Evolutionary conservation across 2,797 vertebrate species (phyloP).

Genomic region (Sebastes nivosus): DNA sequence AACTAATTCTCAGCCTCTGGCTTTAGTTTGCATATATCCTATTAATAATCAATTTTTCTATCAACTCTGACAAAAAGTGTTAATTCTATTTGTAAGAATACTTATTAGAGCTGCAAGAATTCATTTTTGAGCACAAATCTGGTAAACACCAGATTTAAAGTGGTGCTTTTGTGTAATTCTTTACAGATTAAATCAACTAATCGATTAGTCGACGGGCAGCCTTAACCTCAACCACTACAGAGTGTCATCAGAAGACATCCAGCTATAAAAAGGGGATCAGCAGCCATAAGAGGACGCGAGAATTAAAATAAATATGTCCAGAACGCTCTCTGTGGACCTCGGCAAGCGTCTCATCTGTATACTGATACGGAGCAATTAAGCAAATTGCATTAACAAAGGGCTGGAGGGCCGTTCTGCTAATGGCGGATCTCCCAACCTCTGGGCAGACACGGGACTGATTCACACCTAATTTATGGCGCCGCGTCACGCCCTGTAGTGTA

Average conservation of each 20-base stretch:
- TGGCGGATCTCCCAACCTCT: conserved; percentile 76
- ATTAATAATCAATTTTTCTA: neutral
- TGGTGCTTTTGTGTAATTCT: too few relatives aligned
- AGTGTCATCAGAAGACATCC: conserved; percentile 22
- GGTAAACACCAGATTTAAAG: too few relatives aligned
- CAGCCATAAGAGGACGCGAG: conserved; percentile 55
- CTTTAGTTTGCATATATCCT: neutral
- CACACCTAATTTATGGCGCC: conserved; percentile 66
- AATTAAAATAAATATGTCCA: conserved; percentile 77
- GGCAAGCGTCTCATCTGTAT: conserved; percentile 72
- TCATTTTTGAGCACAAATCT: too few relatives aligned
- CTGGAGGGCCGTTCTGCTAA: conserved; percentile 76
- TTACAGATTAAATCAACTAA: too few relatives aligned
- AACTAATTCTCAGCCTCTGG: neutral
- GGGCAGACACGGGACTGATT: conserved; percentile 74
- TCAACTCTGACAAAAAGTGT: neutral
- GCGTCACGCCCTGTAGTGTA: conserved; percentile 51
- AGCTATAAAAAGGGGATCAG: conserved; percentile 34
- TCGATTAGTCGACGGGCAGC: too few relatives aligned
- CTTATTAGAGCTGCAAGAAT: too few relatives aligned
- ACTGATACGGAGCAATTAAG: conserved; percentile 82
- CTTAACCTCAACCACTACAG: neutral
- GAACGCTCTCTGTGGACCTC: conserved; percentile 67
- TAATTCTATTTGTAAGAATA: too few relatives aligned
- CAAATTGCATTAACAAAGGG: conserved; percentile 83